Percentiles rank a stretch among this genome's conserved stretches.
Conservation (phyloP, 2,888 invertebrate genomes). For the Daptonema setosum region DNA sequence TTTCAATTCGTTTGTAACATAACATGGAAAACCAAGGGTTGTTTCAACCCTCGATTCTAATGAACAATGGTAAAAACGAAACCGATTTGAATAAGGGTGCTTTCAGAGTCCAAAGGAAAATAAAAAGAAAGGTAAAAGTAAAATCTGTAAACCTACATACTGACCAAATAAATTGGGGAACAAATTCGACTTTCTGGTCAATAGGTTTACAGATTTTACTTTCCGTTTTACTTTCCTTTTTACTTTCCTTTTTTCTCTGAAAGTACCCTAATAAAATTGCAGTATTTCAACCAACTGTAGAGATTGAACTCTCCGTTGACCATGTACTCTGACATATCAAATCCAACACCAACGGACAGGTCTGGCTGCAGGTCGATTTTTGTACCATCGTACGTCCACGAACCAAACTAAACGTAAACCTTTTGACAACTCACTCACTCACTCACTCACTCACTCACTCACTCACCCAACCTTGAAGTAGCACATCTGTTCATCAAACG, state of each 20-base stretch:
- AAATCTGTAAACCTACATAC: neutral
- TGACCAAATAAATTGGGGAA: no score
- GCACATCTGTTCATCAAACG: slow-evolving; percentile 67
- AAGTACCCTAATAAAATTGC: neutral
- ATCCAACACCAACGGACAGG: slow-evolving; percentile 13
- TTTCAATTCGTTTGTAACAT: neutral
- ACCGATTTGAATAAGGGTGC: no score
- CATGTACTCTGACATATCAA: slow-evolving; percentile 16
- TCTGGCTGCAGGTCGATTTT: slow-evolving; percentile 13
- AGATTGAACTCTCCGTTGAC: slow-evolving; percentile 12
- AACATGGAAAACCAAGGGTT: neutral
- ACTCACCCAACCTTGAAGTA: slow-evolving; percentile 14
- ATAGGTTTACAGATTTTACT: no score
- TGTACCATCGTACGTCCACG: slow-evolving; percentile 19
- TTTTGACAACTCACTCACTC: no score
- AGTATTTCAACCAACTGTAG: neutral
- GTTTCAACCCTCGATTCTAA: no score
- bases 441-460: no score
- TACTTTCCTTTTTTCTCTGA: neutral
- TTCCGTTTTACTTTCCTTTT: neutral
- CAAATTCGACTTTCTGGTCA: no score
- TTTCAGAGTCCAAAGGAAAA: neutral
- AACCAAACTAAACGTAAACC: slow-evolving; percentile 16
- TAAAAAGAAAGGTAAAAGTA: neutral
- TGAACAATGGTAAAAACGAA: no score